phyloP scores from a whole-genome alignment of 1,140 invertebrate genomes.

The Drosophila carrolli region DNA sequence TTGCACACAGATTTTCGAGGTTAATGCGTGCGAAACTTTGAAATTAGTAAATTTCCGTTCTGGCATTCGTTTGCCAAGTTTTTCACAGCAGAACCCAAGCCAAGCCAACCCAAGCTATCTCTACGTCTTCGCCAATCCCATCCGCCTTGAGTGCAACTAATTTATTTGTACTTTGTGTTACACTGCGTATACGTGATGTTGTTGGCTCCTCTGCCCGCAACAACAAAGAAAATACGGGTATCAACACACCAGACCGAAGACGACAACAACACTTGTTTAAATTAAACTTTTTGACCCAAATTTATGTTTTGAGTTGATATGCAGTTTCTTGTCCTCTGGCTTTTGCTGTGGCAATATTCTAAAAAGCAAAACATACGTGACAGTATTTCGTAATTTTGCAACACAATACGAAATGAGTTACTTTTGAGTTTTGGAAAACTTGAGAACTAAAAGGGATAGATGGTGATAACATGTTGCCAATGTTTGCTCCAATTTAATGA shows the following conservation, averaged over 20 bases:
- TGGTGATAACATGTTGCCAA: conserved; percentile 16
- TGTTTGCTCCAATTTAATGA: conserved; percentile 57
- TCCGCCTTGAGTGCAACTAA: conserved; percentile 71
- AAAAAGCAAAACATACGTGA: conserved; percentile 80
- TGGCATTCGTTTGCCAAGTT: conserved; percentile 58
- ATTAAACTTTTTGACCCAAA: conserved; percentile 81
- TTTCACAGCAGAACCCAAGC: conserved; percentile 10
- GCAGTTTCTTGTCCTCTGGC: conserved; percentile 53
- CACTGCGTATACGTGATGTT: conserved; percentile 73
- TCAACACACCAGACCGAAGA: conserved; percentile 40
- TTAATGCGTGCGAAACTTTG: conserved; percentile 80
- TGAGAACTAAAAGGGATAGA: not conserved
- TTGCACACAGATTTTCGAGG: conserved; percentile 77
- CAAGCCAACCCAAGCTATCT: not conserved
- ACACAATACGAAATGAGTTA: conserved; percentile 59
- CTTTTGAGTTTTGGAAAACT: conserved; percentile 21
- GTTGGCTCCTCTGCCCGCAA: conserved; percentile 34
- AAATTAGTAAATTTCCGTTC: conserved; percentile 80
- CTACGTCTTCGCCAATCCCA: conserved; percentile 29
- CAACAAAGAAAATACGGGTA: conserved; percentile 44
- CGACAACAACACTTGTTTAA: conserved; percentile 73
- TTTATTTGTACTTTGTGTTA: conserved; percentile 79
- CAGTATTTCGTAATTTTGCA: conserved; percentile 75
- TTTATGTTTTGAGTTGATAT: conserved; percentile 81
- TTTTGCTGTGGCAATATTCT: conserved; percentile 65